Conservation (phyloP, 2,888 invertebrate species). For the Callinectes sapidus region DNA sequence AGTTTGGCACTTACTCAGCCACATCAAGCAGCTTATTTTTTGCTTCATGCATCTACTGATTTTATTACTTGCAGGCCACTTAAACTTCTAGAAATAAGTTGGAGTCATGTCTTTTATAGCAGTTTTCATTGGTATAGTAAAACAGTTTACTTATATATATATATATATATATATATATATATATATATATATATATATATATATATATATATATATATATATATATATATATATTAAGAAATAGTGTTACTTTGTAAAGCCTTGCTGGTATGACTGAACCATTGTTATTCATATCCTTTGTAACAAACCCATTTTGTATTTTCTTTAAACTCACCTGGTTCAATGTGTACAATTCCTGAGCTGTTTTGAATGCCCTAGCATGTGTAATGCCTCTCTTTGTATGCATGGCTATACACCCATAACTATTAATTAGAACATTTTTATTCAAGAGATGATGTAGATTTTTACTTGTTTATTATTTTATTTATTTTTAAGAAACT, state of each 20-base stretch:
- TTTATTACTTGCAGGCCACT: background rate
- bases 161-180: too few relatives aligned
- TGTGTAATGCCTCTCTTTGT: background rate
- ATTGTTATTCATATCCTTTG: background rate
- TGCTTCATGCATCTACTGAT: conserved; percentile 2
- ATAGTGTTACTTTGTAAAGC: background rate
- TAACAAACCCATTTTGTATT: background rate
- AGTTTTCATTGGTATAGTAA: background rate
- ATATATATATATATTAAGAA: background rate
- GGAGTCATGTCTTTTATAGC: background rate
- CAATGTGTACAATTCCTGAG: background rate
- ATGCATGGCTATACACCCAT: background rate
- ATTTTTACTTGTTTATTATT: too few relatives aligned
- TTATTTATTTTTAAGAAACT: background rate
- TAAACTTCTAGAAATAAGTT: background rate
- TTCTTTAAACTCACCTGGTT: background rate
- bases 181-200: too few relatives aligned
- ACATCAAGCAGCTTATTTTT: background rate
- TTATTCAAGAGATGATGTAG: too few relatives aligned
- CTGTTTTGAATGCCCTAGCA: background rate
- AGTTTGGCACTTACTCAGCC: background rate
- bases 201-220: too few relatives aligned
- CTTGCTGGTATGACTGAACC: background rate
- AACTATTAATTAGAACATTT: too few relatives aligned
- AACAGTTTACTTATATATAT: too few relatives aligned